These are phyloP conservation scores for Standfussiana lucernea DNA, from an alignment of 2,888 invertebrate genomes.

Conservation along the genomic window DNA sequence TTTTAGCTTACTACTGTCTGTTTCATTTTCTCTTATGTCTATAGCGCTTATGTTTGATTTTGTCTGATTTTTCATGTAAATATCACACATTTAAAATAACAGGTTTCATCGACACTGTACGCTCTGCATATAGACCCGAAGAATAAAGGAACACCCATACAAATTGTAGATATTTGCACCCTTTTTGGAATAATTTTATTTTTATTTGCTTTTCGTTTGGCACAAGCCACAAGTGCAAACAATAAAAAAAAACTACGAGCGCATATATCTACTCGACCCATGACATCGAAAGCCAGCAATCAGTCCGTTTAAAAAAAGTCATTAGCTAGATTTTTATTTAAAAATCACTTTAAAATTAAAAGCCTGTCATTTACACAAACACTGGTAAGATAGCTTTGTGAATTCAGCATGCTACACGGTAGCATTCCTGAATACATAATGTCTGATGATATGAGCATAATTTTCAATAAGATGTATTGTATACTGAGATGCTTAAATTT, in stretches of 20 bases:
- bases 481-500: constrained; percentile 11
- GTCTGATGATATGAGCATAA: constrained; percentile 25
- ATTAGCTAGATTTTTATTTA: background rate
- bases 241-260: too few relatives aligned
- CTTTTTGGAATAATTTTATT: too few relatives aligned
- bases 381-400: background rate
- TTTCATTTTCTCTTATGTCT: background rate
- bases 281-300: too few relatives aligned
- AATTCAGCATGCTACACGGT: constrained; percentile 22
- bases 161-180: too few relatives aligned
- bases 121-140: background rate
- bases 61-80: background rate
- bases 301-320: background rate
- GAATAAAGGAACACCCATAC: too few relatives aligned
- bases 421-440: constrained; percentile 44
- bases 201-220: too few relatives aligned
- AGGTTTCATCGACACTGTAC: background rate
- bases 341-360: background rate
- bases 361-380: constrained; percentile 8
- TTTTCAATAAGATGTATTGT: constrained; percentile 15
- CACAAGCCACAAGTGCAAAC: too few relatives aligned
- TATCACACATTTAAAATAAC: background rate
- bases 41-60: too few relatives aligned
- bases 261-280: too few relatives aligned
- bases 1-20: background rate